Conservation (phyloP, 2,888 invertebrate species). For the Aphrophora alni region DNA sequence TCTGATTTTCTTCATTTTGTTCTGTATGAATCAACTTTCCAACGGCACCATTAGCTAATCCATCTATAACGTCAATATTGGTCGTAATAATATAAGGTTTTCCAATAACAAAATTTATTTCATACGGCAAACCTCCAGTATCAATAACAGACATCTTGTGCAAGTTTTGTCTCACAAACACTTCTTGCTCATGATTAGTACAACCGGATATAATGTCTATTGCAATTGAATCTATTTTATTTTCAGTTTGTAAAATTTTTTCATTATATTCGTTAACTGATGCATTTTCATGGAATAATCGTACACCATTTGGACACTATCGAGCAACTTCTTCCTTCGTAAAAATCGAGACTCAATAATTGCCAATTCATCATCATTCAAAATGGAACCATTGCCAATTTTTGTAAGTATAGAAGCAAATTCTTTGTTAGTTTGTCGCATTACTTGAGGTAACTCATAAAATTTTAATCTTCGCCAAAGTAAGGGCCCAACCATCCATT, state of each 20-base stretch:
- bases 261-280: background rate
- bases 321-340: background rate
- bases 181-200: conserved; percentile 39
- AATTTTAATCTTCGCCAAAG: conserved; percentile 54
- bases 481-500: conserved; percentile 48
- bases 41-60: conserved; percentile 53
- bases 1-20: too few relatives aligned
- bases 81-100: conserved; percentile 51
- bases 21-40: conserved; percentile 52
- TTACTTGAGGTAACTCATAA: conserved; percentile 53
- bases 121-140: conserved; percentile 52
- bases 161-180: conserved; percentile 42
- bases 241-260: background rate
- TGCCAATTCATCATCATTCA: conserved; percentile 46
- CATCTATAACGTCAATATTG: conserved; percentile 54
- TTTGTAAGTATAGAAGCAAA: conserved; percentile 54
- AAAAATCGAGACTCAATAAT: conserved; percentile 52
- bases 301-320: background rate
- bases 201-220: conserved; percentile 40
- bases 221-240: background rate
- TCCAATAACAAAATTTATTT: conserved; percentile 45
- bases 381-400: conserved; percentile 51
- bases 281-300: background rate
- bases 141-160: too few relatives aligned
- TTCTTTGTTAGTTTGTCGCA: conserved; percentile 53